These are phyloP conservation scores for Atlantisia rogersi DNA, from an alignment of 2,113 vertebrate species.

Conservation along the genomic window DNA sequence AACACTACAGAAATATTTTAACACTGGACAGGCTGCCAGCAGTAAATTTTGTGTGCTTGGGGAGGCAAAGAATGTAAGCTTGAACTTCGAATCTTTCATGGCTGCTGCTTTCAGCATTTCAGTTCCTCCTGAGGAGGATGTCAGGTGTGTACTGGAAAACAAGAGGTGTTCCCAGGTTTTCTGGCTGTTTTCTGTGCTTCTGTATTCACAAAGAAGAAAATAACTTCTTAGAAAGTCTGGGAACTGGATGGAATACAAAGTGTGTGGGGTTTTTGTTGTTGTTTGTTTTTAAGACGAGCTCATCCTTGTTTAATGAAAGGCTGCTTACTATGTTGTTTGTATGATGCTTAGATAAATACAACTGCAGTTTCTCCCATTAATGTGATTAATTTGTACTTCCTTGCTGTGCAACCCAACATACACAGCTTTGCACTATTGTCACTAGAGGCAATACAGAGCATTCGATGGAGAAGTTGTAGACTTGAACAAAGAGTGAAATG, in stretches of 20 bases:
- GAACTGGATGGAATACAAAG: not conserved
- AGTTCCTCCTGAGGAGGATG: not conserved
- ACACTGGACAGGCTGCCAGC: not conserved
- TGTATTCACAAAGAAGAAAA: not conserved
- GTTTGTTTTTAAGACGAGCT: not conserved
- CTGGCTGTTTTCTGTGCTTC: not conserved
- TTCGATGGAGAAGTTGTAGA: not conserved
- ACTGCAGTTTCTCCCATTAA: not conserved
- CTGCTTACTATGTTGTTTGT: not conserved
- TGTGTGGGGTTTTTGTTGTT: too few relatives aligned
- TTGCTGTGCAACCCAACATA: not conserved
- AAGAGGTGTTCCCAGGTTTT: not conserved
- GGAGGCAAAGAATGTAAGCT: not conserved
- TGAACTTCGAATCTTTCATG: not conserved
- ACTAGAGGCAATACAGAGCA: not conserved
- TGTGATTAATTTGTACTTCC: not conserved
- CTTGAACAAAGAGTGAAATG: not conserved
- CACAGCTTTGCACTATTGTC: not conserved
- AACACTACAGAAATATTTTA: not conserved
- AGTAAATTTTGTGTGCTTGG: not conserved
- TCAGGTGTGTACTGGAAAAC: slow-evolving; percentile 41
- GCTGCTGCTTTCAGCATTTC: slow-evolving; percentile 5
- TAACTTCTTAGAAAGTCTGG: not conserved
- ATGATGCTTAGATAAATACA: not conserved
- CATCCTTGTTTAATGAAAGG: not conserved